Evolutionary conservation across 2,797 vertebrate species (phyloP), one percentile per base, ranked within the genome.

Genomic region (Pogonophryne albipinna): DNA sequence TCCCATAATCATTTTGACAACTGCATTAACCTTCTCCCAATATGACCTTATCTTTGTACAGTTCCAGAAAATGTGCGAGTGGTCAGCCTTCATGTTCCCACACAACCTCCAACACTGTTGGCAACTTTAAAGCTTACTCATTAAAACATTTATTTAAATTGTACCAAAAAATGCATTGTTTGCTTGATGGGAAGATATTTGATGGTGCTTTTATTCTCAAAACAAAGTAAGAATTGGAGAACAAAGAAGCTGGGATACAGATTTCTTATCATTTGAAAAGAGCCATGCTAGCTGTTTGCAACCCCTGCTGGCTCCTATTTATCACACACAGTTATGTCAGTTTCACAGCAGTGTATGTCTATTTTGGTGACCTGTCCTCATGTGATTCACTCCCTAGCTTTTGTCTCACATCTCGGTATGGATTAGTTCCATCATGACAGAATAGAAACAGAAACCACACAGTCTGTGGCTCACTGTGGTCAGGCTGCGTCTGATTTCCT

Each of bases 401-500:
- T 51, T 51, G 52, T 42, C 49, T 60, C 47, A 34, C 34, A 63
- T 44, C 13, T 58, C 59, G 46, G 6, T 60, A 16, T 60, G 49
- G 57, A 47, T 60, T 20, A 27, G 68, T 63, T 23, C 50, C 38
- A 47, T 41, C 42, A 31, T 11, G 42, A 76, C 61, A 38, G 16
- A 65, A 34, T 31, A 63, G 19, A 31, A 61, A 20, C 19, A 47
- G 62, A 15, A 42, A 49, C 55, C 12, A 66, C 34, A 9, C 8
- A 9, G 31, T 53, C 27, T 23, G 55, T 38, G 8, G 7, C 34
- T 38, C 34, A 59, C 59, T 58, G 52, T 14, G 27, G 23, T 62
- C 1, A 41, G 45, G 7, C 53, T 71, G 66, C 8, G 17, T 74
- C 50, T 65, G n/a, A 64, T 60, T 50, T 56, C 56, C 51, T 60